Base-by-base conservation (phyloP, 2,797 vertebrate species). In the Neopelma chrysocephalum region DNA sequence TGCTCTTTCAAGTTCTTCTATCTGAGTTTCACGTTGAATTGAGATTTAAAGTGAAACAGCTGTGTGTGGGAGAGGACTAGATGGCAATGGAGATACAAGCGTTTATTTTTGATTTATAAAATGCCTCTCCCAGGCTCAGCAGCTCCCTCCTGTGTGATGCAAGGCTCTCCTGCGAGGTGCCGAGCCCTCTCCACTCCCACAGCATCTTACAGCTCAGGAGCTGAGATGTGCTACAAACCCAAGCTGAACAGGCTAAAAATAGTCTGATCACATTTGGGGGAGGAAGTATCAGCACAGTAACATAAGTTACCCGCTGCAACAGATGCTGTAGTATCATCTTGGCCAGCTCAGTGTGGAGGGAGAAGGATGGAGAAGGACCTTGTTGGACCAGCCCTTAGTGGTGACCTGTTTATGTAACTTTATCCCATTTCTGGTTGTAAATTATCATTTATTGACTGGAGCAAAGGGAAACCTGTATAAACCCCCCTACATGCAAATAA, bases 91-190 rank as follows among this genome's bases (percentile, higher is more conserved):
- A 96, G 94, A 95, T 94, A 93, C 79, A 91, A 11, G 70, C 47
- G 6, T 95, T 97, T 97, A 97, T 97, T 97, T 97, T 97, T 94
- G 96, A 93, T 95, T 94, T 96, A 90, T 93, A 83, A 94, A 93
- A 89, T 85, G 93, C 93, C 79, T 93, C 15, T 90, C 93, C 96
- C 87, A 82, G 94, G 89, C 93, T 96, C 96, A 70, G 94, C 95
- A 93, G 94, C 96, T 95, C 89, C 96, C 94, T 96, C 90, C 90
- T 87, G 87, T 91, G 94, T 89, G 94, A 82, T 89, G 91, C 69
- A 21, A 89, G 79, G 95, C 93, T 89, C 86, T 96, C 83, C 94
- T 89, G 92, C 3, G 60, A 90, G 93, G 91, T 72, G 96, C 93
- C 3, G 75, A 84, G 93, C 94, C 93, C 88, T 87, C 87, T 95